These are phyloP conservation scores for Acromyrmex echinatior DNA, from an alignment of 1,140 invertebrate genomes.

Conservation along the genomic window DNA sequence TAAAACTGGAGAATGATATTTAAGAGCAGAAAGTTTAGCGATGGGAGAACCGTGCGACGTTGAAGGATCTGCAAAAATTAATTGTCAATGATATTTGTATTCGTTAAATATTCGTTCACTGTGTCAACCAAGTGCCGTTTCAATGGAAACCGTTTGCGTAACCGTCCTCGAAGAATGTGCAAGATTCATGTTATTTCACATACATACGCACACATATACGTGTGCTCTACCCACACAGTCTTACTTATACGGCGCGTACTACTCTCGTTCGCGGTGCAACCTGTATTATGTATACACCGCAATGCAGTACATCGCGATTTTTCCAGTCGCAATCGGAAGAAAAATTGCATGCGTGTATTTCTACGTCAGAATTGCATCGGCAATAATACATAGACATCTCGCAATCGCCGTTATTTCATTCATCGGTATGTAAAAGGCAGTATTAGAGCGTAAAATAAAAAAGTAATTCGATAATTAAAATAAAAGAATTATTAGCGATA, in stretches of 20 bases:
- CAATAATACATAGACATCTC: not conserved
- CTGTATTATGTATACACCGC: not conserved
- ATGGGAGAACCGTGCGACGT: not conserved
- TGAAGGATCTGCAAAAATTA: not conserved
- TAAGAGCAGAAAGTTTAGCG: not conserved
- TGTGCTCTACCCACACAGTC: conserved; percentile 9
- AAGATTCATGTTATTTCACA: conserved; percentile 30
- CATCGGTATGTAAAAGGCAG: not conserved
- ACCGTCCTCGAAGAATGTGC: conserved; percentile 56
- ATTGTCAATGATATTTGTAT: conserved; percentile 5
- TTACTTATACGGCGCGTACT: conserved; percentile 27
- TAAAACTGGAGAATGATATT: not conserved
- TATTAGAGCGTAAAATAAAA: not conserved
- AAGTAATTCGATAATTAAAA: conserved; percentile 7
- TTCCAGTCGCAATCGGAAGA: conserved; percentile 33
- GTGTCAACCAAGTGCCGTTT: conserved; percentile 7
- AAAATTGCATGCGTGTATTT: not conserved
- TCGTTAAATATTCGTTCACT: conserved; percentile 1
- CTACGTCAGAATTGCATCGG: not conserved
- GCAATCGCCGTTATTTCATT: not conserved
- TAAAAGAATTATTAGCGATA: conserved; percentile 10
- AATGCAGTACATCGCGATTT: conserved; percentile 40
- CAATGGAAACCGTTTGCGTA: conserved; percentile 47
- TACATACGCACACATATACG: not conserved
- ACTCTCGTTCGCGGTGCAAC: conserved; percentile 32